Percentiles rank a stretch among this genome's conserved stretches.
phyloP scores from a whole-genome alignment of 2,888 invertebrate species.

The Epistrophella euchroma region DNA sequence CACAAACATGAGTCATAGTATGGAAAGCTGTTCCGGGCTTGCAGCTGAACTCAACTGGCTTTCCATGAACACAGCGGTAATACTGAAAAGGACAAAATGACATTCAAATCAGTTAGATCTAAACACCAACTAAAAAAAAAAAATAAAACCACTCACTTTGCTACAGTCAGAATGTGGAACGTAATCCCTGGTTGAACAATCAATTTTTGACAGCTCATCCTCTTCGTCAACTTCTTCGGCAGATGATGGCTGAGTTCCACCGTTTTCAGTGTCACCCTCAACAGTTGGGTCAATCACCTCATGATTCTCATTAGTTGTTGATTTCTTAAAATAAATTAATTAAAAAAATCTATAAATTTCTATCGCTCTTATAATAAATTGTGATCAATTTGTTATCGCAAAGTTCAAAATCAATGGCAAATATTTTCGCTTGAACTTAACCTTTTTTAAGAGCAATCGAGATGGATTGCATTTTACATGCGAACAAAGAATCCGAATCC shows the following conservation, averaged over 20 bases:
- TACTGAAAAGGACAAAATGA: conserved; percentile 86
- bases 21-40: conserved; percentile 91
- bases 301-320: conserved; percentile 69
- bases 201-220: conserved; percentile 78
- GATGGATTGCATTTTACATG: conserved; percentile 33
- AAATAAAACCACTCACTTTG: conserved; percentile 83
- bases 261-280: conserved; percentile 77
- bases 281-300: conserved; percentile 82
- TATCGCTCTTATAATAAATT: background rate
- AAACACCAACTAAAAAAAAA: background rate
- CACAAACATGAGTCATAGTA: conserved; percentile 88
- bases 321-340: conserved; percentile 77
- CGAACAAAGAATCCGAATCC: conserved; percentile 7
- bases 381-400: conserved; percentile 20
- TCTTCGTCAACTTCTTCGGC: conserved; percentile 9
- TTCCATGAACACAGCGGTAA: conserved; percentile 93
- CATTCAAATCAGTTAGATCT: background rate
- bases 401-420: conserved; percentile 55
- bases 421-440: conserved; percentile 56
- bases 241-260: conserved; percentile 65
- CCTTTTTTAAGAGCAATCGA: conserved; percentile 41
- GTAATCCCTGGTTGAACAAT: conserved; percentile 85
- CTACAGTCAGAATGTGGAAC: conserved; percentile 86
- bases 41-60: conserved; percentile 89
- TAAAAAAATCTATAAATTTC: background rate